phyloP scores from a whole-genome alignment of 2,888 invertebrate genomes.

The Polydrusus cervinus region DNA sequence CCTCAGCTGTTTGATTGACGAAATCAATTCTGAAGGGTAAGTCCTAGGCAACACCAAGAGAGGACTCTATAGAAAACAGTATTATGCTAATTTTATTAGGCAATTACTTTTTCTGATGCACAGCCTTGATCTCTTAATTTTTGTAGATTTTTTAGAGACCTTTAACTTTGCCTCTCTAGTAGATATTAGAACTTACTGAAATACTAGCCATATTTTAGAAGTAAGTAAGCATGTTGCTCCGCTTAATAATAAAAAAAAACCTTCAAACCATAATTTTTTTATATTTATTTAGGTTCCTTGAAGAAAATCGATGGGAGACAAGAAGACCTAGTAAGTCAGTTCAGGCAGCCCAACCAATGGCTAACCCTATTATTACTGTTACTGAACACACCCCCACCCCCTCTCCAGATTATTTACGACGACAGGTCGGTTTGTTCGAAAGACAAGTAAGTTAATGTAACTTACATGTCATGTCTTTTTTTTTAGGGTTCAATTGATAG shows the following conservation, averaged over 20 bases:
- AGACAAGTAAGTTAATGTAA: neutral
- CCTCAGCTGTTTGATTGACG: constrained; percentile 90
- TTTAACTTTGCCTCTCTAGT: constrained; percentile 10
- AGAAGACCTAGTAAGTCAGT: constrained; percentile 74
- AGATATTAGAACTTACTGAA: neutral
- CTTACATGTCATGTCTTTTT: neutral
- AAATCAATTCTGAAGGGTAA: constrained; percentile 87
- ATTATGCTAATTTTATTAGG: neutral
- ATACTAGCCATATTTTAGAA: constrained; percentile 3
- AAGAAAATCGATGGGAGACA: constrained; percentile 80
- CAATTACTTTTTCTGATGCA: neutral
- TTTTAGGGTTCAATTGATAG: constrained; percentile 88
- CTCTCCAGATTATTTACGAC: constrained; percentile 88
- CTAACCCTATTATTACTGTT: constrained; percentile 96
- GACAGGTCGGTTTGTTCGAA: constrained; percentile 76
- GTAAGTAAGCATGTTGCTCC: neutral
- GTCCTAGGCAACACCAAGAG: constrained; percentile 67
- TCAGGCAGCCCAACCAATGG: constrained; percentile 76
- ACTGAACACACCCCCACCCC: constrained; percentile 96
- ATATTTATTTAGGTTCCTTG: constrained; percentile 77
- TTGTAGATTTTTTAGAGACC: constrained; percentile 12
- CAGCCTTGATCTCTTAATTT: neutral
- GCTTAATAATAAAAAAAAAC: neutral
- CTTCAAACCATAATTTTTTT: too few relatives aligned
- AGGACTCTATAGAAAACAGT: neutral